phyloP scores from a whole-genome alignment of 2,113 vertebrate genomes.

The rat (Rattus norvegicus) region DNA sequence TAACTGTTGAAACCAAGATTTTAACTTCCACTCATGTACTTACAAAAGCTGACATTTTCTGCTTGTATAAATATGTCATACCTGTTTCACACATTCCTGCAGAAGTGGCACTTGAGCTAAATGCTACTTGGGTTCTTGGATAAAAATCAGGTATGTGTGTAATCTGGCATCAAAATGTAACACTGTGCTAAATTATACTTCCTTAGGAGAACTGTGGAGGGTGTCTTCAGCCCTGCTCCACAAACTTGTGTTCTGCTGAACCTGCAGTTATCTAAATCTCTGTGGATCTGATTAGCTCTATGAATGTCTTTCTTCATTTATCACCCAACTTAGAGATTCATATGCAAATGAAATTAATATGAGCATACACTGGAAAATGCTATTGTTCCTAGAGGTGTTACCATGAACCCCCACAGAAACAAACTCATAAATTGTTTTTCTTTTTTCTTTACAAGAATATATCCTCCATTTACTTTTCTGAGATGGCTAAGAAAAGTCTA shows the following conservation, averaged over 20 bases:
- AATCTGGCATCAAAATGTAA: slow-evolving; percentile 1
- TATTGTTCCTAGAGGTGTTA: background rate
- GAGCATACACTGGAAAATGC: background rate
- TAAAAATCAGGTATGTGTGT: slow-evolving; percentile 43
- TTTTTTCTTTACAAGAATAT: background rate
- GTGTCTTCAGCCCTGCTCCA: slow-evolving; percentile 11
- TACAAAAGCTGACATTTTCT: slow-evolving; percentile 50
- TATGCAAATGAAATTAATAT: slow-evolving; percentile 56
- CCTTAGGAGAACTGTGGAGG: background rate
- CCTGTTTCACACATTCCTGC: slow-evolving; percentile 7
- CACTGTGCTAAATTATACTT: background rate
- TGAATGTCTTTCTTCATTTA: slow-evolving; percentile 57
- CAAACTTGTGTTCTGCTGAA: slow-evolving; percentile 36
- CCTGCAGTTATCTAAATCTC: slow-evolving; percentile 42
- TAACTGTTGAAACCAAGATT: slow-evolving; percentile 29
- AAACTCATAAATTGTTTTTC: background rate
- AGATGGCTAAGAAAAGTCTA: background rate
- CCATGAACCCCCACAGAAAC: background rate
- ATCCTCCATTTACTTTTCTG: slow-evolving; percentile 44
- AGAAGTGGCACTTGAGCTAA: slow-evolving; percentile 52
- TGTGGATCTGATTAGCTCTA: slow-evolving; percentile 51
- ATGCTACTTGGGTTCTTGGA: slow-evolving; percentile 51
- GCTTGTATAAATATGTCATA: slow-evolving; percentile 44
- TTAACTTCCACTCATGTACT: background rate
- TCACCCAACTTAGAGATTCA: slow-evolving; percentile 46